phyloP scores from a whole-genome alignment of 2,797 vertebrate species.

The Rhinoraja longicauda region DNA sequence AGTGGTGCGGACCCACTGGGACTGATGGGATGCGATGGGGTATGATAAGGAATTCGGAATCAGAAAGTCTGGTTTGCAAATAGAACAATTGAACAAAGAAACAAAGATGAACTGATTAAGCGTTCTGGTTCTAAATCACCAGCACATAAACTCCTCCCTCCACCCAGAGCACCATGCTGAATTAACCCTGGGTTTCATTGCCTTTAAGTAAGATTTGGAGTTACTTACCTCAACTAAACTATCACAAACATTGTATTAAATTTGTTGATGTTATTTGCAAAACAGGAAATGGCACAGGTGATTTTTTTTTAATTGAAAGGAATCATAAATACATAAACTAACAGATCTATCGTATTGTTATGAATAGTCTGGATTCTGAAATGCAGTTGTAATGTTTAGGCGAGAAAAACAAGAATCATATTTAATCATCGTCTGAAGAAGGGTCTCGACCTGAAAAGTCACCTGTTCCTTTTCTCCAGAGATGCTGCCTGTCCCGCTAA shows the following conservation, averaged over 20 bases:
- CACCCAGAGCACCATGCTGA: not conserved
- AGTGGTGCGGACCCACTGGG: slow-evolving; percentile 47
- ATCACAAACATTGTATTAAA: not conserved
- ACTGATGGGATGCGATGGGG: slow-evolving; percentile 46
- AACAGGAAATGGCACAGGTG: not conserved
- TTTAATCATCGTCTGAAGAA: too few relatives aligned
- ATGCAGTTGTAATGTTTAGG: not conserved
- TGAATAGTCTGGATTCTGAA: not conserved
- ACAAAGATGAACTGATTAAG: not conserved
- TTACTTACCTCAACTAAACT: not conserved
- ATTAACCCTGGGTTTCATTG: not conserved
- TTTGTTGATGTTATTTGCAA: not conserved
- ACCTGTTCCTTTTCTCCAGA: too few relatives aligned
- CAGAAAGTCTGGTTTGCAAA: not conserved
- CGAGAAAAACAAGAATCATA: too few relatives aligned
- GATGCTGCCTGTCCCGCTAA: too few relatives aligned
- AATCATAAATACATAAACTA: not conserved
- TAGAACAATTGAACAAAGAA: slow-evolving; percentile 14
- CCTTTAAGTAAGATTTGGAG: not conserved
- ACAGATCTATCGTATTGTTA: not conserved
- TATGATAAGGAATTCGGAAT: slow-evolving; percentile 10
- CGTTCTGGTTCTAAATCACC: slow-evolving; percentile 11
- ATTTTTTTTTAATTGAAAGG: not conserved
- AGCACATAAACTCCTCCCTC: not conserved
- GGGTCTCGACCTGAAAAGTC: too few relatives aligned